These are phyloP conservation scores for Acrobasis consociella DNA, from an alignment of 2,888 invertebrate species.

Conservation along the genomic window DNA sequence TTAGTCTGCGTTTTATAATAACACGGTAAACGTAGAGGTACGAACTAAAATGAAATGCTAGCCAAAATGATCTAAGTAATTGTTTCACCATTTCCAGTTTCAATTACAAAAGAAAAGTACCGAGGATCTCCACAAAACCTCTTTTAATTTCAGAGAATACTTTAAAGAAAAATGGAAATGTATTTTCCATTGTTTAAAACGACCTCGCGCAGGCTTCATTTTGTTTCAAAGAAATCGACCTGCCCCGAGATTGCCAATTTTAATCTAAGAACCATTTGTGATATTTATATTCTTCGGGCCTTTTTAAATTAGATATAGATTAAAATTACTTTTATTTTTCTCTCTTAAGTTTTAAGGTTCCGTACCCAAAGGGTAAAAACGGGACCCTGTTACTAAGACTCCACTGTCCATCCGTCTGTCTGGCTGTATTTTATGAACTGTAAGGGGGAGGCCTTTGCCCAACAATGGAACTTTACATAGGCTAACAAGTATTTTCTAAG, in stretches of 20 bases:
- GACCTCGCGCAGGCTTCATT: neutral
- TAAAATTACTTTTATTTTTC: neutral
- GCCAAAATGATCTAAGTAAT: neutral
- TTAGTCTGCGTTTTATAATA: too few species aligned
- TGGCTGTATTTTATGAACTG: too few species aligned
- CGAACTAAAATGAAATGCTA: too few species aligned
- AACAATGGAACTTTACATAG: too few species aligned
- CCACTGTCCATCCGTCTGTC: too few species aligned
- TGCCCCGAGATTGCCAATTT: neutral
- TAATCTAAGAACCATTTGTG: neutral
- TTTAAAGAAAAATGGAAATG: neutral
- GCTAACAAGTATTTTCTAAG: too few species aligned
- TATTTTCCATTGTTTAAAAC: slow-evolving; percentile 9
- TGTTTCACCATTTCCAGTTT: neutral
- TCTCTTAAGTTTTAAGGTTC: too few species aligned
- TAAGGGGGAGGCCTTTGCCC: too few species aligned
- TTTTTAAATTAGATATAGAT: neutral
- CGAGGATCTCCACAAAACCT: neutral
- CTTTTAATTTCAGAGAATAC: neutral
- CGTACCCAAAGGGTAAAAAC: too few species aligned
- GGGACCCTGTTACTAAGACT: too few species aligned
- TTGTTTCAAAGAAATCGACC: neutral
- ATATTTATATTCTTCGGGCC: neutral
- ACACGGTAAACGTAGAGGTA: too few species aligned
- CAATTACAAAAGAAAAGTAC: neutral